A percentile compares a stretch with the other conserved stretches of the same genome.
Evolutionary conservation across 2,113 vertebrate genomes (phyloP).

Genomic region (Periophthalmus modestus): DNA sequence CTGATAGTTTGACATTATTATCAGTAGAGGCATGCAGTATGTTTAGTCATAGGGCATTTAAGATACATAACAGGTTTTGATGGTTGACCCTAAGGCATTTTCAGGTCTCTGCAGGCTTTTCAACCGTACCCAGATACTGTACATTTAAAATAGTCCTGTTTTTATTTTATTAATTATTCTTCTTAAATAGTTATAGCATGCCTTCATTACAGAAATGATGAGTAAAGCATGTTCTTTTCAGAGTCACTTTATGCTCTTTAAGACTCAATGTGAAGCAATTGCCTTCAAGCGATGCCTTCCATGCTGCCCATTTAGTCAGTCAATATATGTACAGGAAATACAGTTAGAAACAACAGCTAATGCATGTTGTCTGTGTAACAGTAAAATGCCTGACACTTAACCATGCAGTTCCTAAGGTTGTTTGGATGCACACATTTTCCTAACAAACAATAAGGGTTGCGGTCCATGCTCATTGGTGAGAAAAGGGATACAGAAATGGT

Average conservation of each 20-base stretch:
- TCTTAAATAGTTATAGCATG: not conserved
- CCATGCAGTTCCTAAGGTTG: not conserved
- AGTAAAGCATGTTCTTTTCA: not conserved
- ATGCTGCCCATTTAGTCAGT: not conserved
- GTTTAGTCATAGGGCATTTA: not conserved
- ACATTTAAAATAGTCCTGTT: not conserved
- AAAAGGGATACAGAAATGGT: not conserved
- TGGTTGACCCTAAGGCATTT: not conserved
- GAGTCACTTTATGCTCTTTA: not conserved
- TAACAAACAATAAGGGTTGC: not conserved
- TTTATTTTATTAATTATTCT: not conserved
- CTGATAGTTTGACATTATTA: not conserved
- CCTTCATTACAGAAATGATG: not conserved
- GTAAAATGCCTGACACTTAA: not conserved
- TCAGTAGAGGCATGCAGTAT: not conserved
- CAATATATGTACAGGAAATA: slow-evolving; percentile 22
- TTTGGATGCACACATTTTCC: not conserved
- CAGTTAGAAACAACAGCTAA: slow-evolving; percentile 3
- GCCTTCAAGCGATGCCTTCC: not conserved
- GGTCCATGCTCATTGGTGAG: not conserved
- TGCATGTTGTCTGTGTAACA: not conserved
- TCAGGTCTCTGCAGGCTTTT: slow-evolving; percentile 3
- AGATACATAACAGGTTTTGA: not conserved
- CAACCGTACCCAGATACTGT: not conserved
- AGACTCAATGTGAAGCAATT: not conserved